Conservation (phyloP, 2,797 vertebrate genomes). For the Brachyalestes nurse region DNA sequence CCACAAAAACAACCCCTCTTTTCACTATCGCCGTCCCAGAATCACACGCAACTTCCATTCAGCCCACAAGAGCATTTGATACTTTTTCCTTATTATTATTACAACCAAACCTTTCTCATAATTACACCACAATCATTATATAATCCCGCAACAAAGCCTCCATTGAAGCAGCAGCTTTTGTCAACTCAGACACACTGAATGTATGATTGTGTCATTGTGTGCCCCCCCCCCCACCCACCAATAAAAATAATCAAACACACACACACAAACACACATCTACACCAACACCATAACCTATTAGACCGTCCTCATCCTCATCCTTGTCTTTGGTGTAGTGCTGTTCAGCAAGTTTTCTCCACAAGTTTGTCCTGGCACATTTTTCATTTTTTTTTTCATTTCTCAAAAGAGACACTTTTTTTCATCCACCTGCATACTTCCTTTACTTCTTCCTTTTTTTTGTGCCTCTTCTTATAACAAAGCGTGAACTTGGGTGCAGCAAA, state of each 20-base stretch:
- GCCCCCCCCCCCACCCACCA: not conserved
- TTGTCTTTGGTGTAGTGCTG: conserved; percentile 69
- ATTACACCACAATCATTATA: conserved; percentile 99
- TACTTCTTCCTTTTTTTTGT: not conserved
- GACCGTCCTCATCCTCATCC: conserved; percentile 78
- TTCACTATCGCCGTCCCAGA: conserved; percentile 81
- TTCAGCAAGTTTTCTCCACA: conserved; percentile 46
- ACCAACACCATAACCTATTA: conserved; percentile 79
- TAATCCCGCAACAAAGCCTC: conserved; percentile 99
- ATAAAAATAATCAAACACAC: not conserved
- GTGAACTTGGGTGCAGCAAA: not conserved
- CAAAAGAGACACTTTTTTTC: conserved; percentile 38
- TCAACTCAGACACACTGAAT: conserved; percentile 95
- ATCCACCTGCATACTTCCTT: not conserved
- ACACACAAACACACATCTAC: not conserved
- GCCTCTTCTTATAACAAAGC: too few relatives aligned
- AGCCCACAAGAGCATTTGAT: conserved; percentile 87
- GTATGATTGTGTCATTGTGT: conserved; percentile 92
- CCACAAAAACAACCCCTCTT: conserved; percentile 53
- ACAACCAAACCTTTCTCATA: conserved; percentile 89
- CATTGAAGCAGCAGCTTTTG: conserved; percentile 96
- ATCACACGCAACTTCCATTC: conserved; percentile 82
- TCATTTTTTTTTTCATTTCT: not conserved
- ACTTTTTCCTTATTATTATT: conserved; percentile 89
- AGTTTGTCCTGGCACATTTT: not conserved